These are phyloP conservation scores for Zaprionus inermis DNA, from an alignment of 1,140 invertebrate species.

Conservation along the genomic window DNA sequence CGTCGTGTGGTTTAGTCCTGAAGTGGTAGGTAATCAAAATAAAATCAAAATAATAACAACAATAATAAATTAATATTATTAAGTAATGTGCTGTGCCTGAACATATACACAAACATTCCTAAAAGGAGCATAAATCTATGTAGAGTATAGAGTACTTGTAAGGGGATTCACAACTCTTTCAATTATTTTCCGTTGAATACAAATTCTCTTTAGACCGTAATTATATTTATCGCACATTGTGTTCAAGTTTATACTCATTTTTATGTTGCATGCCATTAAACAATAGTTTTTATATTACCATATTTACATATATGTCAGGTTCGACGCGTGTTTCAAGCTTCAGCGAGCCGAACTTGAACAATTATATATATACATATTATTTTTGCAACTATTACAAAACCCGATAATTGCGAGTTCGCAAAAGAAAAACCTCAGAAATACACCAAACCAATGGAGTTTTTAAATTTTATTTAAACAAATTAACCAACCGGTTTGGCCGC, in stretches of 20 bases:
- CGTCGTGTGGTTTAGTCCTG: slow-evolving; percentile 37
- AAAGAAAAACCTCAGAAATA: slow-evolving; percentile 30
- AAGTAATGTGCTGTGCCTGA: slow-evolving; percentile 26
- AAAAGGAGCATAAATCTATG: not conserved
- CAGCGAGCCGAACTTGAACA: slow-evolving; percentile 22
- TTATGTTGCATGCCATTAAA: slow-evolving; percentile 37
- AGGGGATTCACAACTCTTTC: not conserved
- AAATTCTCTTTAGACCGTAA: slow-evolving; percentile 3
- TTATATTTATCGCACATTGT: slow-evolving; percentile 9
- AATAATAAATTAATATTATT: not conserved
- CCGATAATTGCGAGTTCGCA: slow-evolving; percentile 49
- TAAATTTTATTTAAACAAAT: slow-evolving; percentile 65
- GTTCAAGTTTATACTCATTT: slow-evolving; percentile 27
- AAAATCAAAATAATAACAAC: not conserved
- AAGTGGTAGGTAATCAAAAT: slow-evolving; percentile 50
- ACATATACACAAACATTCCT: not conserved
- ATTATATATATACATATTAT: slow-evolving; percentile 42
- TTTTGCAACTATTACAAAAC: slow-evolving; percentile 55
- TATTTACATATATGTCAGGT: slow-evolving; percentile 19
- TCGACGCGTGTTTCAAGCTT: slow-evolving; percentile 55
- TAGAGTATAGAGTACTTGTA: not conserved
- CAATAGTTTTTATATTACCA: slow-evolving; percentile 25
- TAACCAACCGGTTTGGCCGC: slow-evolving; percentile 59
- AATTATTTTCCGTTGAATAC: not conserved
- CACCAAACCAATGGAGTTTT: slow-evolving; percentile 19